phyloP scores from a whole-genome alignment of 1,140 invertebrate species.

The Liolophura sinensis region DNA sequence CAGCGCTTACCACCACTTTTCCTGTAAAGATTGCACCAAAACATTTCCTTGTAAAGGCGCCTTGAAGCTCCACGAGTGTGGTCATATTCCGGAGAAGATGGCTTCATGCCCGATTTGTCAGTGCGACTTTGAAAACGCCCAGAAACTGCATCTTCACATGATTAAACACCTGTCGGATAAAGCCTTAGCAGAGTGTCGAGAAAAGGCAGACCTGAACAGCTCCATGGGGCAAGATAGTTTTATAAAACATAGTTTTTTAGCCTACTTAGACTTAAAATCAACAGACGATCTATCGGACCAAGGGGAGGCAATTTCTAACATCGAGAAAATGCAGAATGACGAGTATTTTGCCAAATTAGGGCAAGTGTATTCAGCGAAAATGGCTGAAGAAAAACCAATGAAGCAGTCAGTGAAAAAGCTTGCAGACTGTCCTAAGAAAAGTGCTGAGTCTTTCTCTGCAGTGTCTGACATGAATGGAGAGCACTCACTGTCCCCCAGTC shows the following conservation, averaged over 20 bases:
- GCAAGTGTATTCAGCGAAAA: not conserved
- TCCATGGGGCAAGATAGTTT: constrained; percentile 23
- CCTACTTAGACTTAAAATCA: constrained; percentile 72
- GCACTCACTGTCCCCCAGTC: too few relatives aligned
- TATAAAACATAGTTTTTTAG: constrained; percentile 75
- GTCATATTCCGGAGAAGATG: constrained; percentile 38
- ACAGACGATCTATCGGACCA: constrained; percentile 25
- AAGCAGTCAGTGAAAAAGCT: too few relatives aligned
- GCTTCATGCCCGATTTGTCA: constrained; percentile 49
- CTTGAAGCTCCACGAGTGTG: constrained; percentile 63
- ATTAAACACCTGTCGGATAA: constrained; percentile 48
- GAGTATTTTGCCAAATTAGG: constrained; percentile 40
- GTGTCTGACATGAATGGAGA: too few relatives aligned
- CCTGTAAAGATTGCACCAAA: constrained; percentile 72
- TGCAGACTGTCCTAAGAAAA: too few relatives aligned
- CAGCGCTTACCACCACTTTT: constrained; percentile 67
- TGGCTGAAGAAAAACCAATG: not conserved
- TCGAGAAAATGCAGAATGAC: constrained; percentile 36
- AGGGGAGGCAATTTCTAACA: constrained; percentile 16
- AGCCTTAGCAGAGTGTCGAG: constrained; percentile 33
- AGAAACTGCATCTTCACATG: constrained; percentile 49
- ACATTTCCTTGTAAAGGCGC: constrained; percentile 77
- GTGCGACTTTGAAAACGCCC: constrained; percentile 47
- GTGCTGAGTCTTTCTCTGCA: too few relatives aligned
- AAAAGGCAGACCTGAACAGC: constrained; percentile 14